These are phyloP conservation scores for Dallia pectoralis DNA, from an alignment of 2,797 vertebrate genomes.

Conservation along the genomic window DNA sequence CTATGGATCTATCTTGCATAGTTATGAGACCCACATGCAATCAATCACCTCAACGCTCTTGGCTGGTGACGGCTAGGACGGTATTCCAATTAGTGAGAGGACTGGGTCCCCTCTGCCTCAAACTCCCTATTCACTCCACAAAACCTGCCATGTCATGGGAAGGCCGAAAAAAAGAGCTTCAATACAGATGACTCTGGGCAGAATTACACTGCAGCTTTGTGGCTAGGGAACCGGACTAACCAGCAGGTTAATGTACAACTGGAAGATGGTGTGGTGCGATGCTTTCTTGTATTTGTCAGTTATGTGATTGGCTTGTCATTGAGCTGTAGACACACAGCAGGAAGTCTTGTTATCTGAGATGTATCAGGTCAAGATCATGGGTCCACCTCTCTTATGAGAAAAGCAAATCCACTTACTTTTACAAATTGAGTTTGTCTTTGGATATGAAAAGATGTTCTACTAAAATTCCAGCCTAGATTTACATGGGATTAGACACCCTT, in stretches of 20 bases:
- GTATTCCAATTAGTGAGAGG: slow-evolving; percentile 5
- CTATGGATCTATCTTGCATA: neutral
- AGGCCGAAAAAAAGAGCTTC: neutral
- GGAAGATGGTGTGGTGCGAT: neutral
- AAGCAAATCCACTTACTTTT: neutral
- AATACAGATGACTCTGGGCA: neutral
- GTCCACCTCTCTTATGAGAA: too few species aligned
- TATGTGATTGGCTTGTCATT: neutral
- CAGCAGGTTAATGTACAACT: neutral
- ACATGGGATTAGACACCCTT: neutral
- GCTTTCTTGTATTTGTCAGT: neutral
- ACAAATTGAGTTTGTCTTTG: neutral
- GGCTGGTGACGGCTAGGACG: slow-evolving; percentile 7
- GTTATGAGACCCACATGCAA: slow-evolving; percentile 8
- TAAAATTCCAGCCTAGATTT: neutral
- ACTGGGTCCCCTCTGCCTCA: neutral
- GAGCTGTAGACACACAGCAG: neutral
- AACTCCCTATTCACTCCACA: neutral
- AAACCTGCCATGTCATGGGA: slow-evolving; percentile 6
- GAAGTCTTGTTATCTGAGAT: neutral
- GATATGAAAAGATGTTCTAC: neutral
- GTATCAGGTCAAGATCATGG: too few species aligned
- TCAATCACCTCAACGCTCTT: slow-evolving; percentile 10
- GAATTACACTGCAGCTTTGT: neutral
- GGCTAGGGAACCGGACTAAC: neutral